A percentile compares a stretch with the other conserved stretches of the same genome.
Evolutionary conservation across 2,113 vertebrate genomes (phyloP).

Genomic region (Ptilonorhynchus violaceus): DNA sequence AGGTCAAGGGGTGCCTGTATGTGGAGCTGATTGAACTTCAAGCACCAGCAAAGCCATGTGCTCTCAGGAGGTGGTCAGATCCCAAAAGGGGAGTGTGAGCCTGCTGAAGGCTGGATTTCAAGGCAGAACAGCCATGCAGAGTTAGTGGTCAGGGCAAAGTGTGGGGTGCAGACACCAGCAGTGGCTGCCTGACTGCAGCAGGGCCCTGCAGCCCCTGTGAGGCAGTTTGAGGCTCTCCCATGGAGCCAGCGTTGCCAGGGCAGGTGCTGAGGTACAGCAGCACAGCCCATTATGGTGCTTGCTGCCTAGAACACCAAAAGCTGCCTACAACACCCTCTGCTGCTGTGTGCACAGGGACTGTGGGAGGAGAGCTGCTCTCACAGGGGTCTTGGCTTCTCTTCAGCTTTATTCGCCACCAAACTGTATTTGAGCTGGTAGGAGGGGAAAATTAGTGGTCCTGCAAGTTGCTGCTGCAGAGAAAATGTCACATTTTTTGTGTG

Average conservation of each 20-base stretch:
- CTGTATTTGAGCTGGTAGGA: not conserved
- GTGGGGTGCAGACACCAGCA: not conserved
- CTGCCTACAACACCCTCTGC: not conserved
- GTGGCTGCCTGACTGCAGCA: not conserved
- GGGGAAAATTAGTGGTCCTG: not conserved
- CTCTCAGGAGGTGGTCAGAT: not conserved
- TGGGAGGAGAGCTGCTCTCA: not conserved
- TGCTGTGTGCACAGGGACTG: rapidly evolving
- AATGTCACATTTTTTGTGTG: not conserved
- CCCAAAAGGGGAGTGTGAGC: not conserved
- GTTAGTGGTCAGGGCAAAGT: not conserved
- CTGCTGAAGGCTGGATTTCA: not conserved
- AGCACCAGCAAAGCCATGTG: not conserved
- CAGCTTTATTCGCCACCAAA: not conserved
- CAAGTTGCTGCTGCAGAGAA: not conserved
- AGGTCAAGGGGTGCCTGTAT: not conserved
- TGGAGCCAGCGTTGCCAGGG: not conserved
- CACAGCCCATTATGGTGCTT: not conserved
- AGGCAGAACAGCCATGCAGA: not conserved
- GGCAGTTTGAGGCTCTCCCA: not conserved
- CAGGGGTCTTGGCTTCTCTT: not conserved
- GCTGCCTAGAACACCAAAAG: not conserved
- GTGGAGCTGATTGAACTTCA: not conserved
- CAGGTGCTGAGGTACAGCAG: not conserved
- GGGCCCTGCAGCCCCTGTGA: not conserved